phyloP scores from a whole-genome alignment of 2,797 vertebrate genomes.

The Heteromormyrus szaboi region DNA sequence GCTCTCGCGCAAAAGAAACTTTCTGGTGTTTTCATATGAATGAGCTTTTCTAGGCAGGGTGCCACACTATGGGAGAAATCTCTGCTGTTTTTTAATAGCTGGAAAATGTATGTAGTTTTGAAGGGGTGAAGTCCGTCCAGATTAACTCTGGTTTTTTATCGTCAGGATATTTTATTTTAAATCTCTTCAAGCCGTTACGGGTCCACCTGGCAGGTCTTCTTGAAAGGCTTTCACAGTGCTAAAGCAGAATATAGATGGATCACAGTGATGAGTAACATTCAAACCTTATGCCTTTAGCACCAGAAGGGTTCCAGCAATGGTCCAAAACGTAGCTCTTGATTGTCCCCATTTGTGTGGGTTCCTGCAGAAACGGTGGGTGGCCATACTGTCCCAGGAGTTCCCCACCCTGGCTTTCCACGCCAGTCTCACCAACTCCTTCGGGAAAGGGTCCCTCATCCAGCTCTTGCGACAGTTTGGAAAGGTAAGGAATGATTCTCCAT shows the following conservation, averaged over 20 bases:
- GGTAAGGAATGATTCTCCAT: constrained; percentile 54
- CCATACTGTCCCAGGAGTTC: constrained; percentile 85
- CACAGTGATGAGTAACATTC: not conserved
- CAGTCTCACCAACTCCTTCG: constrained; percentile 95
- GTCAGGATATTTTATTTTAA: not conserved
- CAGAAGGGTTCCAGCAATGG: not conserved
- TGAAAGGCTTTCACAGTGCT: not conserved
- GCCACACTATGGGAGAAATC: not conserved
- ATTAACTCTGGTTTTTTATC: not conserved
- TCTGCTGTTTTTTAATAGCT: not conserved
- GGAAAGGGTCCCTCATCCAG: constrained; percentile 95
- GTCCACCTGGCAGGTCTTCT: not conserved
- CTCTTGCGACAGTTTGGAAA: constrained; percentile 95
- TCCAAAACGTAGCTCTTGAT: not conserved
- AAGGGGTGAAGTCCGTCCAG: not conserved
- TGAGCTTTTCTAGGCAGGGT: not conserved
- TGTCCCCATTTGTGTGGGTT: not conserved
- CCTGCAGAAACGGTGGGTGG: constrained; percentile 89
- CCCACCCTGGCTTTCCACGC: constrained; percentile 95
- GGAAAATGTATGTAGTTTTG: not conserved
- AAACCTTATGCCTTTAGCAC: not conserved
- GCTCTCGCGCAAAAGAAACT: not conserved
- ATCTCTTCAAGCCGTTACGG: not conserved
- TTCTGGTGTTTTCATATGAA: not conserved
- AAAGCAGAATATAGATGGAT: not conserved